Evolutionary conservation across 2,797 vertebrate genomes (phyloP).

Genomic region (Emydoidea blandingii): DNA sequence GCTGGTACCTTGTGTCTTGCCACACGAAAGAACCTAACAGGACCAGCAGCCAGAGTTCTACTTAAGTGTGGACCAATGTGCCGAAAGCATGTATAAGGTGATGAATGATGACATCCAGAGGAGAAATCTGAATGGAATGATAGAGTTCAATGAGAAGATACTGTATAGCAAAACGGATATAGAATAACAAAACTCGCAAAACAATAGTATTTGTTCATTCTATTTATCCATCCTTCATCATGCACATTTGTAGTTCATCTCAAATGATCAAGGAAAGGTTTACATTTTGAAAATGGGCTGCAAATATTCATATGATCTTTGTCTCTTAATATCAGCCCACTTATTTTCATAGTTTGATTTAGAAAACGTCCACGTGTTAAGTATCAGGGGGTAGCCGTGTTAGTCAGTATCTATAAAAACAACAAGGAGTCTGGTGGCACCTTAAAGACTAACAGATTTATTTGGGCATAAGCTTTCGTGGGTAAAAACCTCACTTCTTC

Average conservation of each 20-base stretch:
- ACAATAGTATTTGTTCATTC: background rate
- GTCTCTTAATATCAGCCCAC: conserved; percentile 30
- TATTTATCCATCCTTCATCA: background rate
- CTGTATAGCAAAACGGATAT: background rate
- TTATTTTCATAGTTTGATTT: background rate
- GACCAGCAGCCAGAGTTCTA: background rate
- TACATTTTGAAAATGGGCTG: background rate
- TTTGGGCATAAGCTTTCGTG: too few relatives aligned
- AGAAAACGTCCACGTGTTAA: background rate
- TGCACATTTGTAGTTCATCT: fast-evolving
- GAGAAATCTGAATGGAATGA: background rate
- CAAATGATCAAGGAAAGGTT: background rate
- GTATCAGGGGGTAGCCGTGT: too few relatives aligned
- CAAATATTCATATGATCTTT: conserved; percentile 36
- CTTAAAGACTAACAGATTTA: too few relatives aligned
- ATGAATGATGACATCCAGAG: background rate
- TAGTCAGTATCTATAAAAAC: too few relatives aligned
- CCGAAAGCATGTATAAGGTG: background rate
- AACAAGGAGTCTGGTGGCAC: too few relatives aligned
- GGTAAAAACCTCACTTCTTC: too few relatives aligned
- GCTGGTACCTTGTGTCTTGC: too few relatives aligned
- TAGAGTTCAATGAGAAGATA: background rate
- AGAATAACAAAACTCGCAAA: background rate
- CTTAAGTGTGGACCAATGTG: background rate
- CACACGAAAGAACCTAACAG: background rate